phyloP scores from a whole-genome alignment of 2,113 vertebrate species.

The cat (Felis catus) region F.catus_Fca126_mat1.0 CM031423.1:12674501-12675000 shows the following conservation, averaged over 20 bases:
- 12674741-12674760: not conserved
- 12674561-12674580: not conserved
- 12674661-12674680: not conserved
- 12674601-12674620: not conserved
- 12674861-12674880: not conserved
- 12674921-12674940: not conserved
- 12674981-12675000: not conserved
- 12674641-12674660: not conserved
- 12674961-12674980: not conserved
- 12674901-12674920: not conserved
- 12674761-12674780: not conserved
- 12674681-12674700: not conserved
- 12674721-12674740: not conserved
- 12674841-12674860: not conserved
- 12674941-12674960: not conserved
- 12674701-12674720: not conserved
- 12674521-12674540: not conserved
- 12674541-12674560: not conserved
- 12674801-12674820: not conserved
- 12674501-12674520: not conserved
- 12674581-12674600: not conserved
- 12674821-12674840: not conserved
- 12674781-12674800: not conserved
- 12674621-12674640: not conserved
- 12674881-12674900: not conserved